phyloP scores from a whole-genome alignment of 1,140 invertebrate genomes.

The Sweltsa coloradensis region DNA sequence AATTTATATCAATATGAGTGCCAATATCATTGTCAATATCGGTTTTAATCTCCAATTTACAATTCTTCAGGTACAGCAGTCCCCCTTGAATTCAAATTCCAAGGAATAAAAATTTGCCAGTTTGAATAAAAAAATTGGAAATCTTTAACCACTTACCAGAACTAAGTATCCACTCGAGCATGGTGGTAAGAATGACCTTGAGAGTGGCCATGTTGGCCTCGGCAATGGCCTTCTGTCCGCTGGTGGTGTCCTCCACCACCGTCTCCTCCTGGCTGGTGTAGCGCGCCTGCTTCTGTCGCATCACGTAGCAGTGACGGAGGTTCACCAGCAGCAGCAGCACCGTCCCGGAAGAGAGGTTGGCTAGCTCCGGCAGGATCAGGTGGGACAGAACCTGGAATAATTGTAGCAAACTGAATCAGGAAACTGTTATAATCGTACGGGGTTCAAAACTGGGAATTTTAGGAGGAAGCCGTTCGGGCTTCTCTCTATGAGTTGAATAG shows the following conservation, averaged over 20 bases:
- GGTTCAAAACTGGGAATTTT: no score
- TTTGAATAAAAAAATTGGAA: background rate
- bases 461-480: no score
- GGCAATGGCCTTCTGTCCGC: conserved; percentile 23
- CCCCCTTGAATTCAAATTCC: no score
- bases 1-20: no score
- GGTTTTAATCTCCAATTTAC: no score
- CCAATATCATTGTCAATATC: no score
- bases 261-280: background rate
- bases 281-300: conserved; percentile 4
- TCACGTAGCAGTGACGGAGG: conserved; percentile 45
- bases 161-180: conserved; percentile 37
- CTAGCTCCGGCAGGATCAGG: conserved; percentile 51
- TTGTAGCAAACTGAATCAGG: no score
- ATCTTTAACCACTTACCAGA: conserved; percentile 25
- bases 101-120: no score
- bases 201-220: conserved; percentile 43
- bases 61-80: no score
- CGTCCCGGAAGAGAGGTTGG: conserved; percentile 52
- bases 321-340: conserved; percentile 54
- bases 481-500: no score
- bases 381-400: conserved; percentile 33
- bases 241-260: no score
- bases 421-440: no score
- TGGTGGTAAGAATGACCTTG: conserved; percentile 45